Evolutionary conservation across 2,797 vertebrate genomes (phyloP), one percentile per base, ranked within the genome.

Genomic region (Alectoris magna): DNA sequence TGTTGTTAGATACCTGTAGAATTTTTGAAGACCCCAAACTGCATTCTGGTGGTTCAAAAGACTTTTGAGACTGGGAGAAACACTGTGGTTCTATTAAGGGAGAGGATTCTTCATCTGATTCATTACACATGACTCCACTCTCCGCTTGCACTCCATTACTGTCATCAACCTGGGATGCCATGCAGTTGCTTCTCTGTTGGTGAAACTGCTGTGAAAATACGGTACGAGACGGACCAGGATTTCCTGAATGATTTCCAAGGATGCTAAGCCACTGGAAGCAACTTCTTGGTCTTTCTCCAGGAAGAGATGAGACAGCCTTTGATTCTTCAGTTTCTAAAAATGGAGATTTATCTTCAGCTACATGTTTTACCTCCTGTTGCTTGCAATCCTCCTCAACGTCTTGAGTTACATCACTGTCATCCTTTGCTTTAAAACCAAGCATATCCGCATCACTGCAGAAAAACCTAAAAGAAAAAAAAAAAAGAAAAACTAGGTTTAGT

Each of bases 201-300:
- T 96, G 96, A 95, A 98, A 98, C 82, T 95, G 97, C 80, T 97
- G 98, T 90, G 98, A 89, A 1, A 84, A 59, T 22, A 98, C 58
- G 10, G 94, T 91, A 8, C 69, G 82, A 64, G 96, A 91, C 10
- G 77, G 84, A 29, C 87, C 78, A 3, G 74, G 87, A 4, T 95
- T 93, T 60, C 31, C 90, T 2, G 95, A 83, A 63, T 46, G 96
- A 59, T 96, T 96, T 49, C 74, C 3, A 6, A 97, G 94, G 83
- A 73, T 94, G 80, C 89, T 95, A 29, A 98, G 97, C 98, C 98
- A 98, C 62, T 56, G 96, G 49, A 98, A 99, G 14, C 98, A 97
- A 26, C 95, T 97, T 81, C 92, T 93, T 11, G 95, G 94, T 2
- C 3, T 93, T 77, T 96, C 88, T 79, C 73, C 34, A 53, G 91